A percentile compares a stretch with the other conserved stretches of the same genome.
Evolutionary conservation across 2,797 vertebrate genomes (phyloP).

Genomic region (Enoplosus armatus): DNA sequence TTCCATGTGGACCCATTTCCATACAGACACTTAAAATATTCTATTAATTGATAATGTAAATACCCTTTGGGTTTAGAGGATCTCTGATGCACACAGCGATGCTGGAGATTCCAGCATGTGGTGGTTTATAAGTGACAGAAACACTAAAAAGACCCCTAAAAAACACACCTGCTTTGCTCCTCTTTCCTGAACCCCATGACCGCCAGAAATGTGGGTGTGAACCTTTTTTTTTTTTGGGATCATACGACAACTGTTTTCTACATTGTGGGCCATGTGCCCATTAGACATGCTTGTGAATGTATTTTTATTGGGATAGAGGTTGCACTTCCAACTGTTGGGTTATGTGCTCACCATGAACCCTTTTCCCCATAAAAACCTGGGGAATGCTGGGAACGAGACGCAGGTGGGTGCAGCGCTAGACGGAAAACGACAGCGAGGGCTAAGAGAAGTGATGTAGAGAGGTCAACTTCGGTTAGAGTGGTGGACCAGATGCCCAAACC

Average conservation of each 20-base stretch:
- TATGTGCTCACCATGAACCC: conserved; percentile 44
- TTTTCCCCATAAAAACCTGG: conserved; percentile 55
- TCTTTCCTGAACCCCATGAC: conserved; percentile 18
- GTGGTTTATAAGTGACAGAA: conserved; percentile 28
- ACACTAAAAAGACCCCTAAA: conserved; percentile 13
- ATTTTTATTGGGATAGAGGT: conserved; percentile 63
- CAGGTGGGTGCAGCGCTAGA: conserved; percentile 52
- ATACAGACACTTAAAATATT: conserved; percentile 75
- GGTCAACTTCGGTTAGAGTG: conserved; percentile 1
- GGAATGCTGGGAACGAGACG: conserved; percentile 56
- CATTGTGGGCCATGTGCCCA: conserved; percentile 47
- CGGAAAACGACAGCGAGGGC: conserved; percentile 4
- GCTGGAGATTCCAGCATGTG: conserved; percentile 19
- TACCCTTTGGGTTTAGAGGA: conserved; percentile 67
- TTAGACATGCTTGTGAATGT: conserved; percentile 55
- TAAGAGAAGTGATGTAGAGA: conserved; percentile 1
- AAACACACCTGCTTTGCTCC: conserved; percentile 41
- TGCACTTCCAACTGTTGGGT: conserved; percentile 47
- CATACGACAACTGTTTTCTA: conserved; percentile 52
- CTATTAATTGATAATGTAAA: conserved; percentile 82
- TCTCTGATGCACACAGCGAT: conserved; percentile 38
- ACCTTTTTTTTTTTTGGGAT: conserved; percentile 28
- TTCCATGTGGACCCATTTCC: conserved; percentile 71
- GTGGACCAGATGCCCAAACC: background rate
- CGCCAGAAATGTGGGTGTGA: conserved; percentile 36